Evolutionary conservation across 2,113 vertebrate species (phyloP), one percentile per base, ranked within the genome.

Genomic region (Ictalurus punctatus): DNA sequence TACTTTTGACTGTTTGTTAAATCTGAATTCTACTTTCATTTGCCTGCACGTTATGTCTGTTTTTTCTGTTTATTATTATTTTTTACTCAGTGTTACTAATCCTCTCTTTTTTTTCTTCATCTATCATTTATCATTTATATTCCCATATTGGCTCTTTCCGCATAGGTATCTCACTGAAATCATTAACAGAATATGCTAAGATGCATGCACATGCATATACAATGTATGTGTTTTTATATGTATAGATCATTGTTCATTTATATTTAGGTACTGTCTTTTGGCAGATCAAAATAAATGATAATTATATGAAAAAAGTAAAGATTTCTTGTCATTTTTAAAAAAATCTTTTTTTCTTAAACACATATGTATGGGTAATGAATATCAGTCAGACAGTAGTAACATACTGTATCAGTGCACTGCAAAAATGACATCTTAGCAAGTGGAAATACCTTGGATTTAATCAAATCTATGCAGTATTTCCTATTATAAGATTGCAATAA

Each of bases 251-350:
- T 63, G 58, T 81, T 13, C 59, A 59, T 67, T 61, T 81, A 48
- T 23, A 63, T 79, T 40, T 37, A 74, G 71, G 17, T 8, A 52
- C 27, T 30, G 59, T 85, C 8, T 82, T 78, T 87, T 86, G 40
- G 44, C 27, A 78, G 52, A 71, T 30, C 37, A 61, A 71, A 85
- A 73, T 71, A 73, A 71, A 54, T n/a, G 4, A 84, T 54, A 85
- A 56, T 7, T 73, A 30, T 9, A 73, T 73, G 10, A 73, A 85
- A 82, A 13, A 58, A 30, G 5, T 54, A 12, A 14, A 56, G 16
- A 6, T 58, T 21, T 82, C 19, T 23, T 21, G 71, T 58, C 8
- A 30, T 59, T 58, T 27, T 12, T 58, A 7, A 6, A 6, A 44
- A 6, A 30, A 4, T 25, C 5, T 25, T 40, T 44, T 23, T 37